phyloP scores from a whole-genome alignment of 2,797 vertebrate genomes.

The Chiroxiphia lanceolata region DNA sequence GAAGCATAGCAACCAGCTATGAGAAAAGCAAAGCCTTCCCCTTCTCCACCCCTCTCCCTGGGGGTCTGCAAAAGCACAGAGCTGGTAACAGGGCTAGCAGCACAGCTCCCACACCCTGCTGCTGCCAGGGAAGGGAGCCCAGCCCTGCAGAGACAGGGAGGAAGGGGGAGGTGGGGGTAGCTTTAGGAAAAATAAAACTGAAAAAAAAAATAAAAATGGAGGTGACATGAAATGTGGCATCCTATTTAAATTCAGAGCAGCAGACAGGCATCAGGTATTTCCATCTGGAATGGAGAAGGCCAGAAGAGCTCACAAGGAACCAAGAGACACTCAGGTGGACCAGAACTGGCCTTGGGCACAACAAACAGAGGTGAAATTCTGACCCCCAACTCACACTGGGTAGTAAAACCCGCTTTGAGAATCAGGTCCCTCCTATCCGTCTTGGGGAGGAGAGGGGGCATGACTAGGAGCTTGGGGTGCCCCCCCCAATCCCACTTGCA shows the following conservation, averaged over 20 bases:
- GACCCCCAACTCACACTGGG: neutral
- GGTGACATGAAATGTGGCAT: neutral
- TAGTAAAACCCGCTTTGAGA: neutral
- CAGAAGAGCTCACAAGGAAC: neutral
- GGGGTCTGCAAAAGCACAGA: neutral
- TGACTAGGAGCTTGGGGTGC: neutral
- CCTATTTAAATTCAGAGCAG: neutral
- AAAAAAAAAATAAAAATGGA: neutral
- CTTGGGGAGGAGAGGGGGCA: neutral
- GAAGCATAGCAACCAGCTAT: neutral
- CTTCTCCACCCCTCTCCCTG: neutral
- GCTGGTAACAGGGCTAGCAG: neutral
- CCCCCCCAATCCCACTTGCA: neutral
- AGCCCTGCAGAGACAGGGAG: neutral
- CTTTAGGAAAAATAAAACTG: neutral
- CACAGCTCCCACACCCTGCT: neutral
- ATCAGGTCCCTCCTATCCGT: neutral
- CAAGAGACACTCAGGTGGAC: neutral
- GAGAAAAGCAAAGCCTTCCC: neutral
- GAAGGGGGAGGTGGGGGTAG: neutral
- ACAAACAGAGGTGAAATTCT: neutral
- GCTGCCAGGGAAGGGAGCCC: neutral
- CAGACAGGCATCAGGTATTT: neutral
- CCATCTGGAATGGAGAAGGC: neutral
- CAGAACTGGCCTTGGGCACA: neutral